Conservation (phyloP, 1,140 invertebrate species). For the Papilio aristodemus region DNA sequence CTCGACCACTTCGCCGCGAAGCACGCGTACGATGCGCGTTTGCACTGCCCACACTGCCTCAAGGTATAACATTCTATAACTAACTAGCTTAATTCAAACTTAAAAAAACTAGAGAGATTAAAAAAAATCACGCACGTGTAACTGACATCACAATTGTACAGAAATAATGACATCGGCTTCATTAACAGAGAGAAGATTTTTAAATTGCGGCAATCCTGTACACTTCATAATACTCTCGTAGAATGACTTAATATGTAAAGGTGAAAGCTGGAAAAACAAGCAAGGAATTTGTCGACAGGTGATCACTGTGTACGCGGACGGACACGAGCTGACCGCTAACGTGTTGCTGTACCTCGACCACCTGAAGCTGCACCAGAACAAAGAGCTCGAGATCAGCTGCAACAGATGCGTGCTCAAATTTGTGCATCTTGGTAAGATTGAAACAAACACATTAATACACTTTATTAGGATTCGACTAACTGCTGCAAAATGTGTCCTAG, state of each 20-base stretch:
- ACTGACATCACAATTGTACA: no score
- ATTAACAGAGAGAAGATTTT: no score
- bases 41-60: conserved; percentile 87
- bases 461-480: no score
- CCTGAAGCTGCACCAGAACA: conserved; percentile 80
- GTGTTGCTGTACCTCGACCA: conserved; percentile 79
- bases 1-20: conserved; percentile 86
- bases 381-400: conserved; percentile 84
- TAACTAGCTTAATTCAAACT: no score
- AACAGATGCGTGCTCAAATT: conserved; percentile 86
- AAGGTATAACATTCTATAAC: conserved; percentile 72
- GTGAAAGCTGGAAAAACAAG: no score
- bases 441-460: no score
- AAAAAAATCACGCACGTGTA: no score
- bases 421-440: conserved; percentile 82
- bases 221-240: no score
- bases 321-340: conserved; percentile 76
- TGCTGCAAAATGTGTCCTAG: no score
- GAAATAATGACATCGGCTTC: no score
- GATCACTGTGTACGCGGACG: conserved; percentile 74
- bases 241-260: no score
- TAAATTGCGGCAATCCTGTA: no score
- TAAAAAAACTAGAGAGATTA: not conserved
- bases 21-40: conserved; percentile 78
- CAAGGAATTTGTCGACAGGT: conserved; percentile 58